Percentiles rank a stretch among this genome's conserved stretches.
phyloP scores from a whole-genome alignment of 2,113 vertebrate genomes.

The Gobiocypris rarus region DNA sequence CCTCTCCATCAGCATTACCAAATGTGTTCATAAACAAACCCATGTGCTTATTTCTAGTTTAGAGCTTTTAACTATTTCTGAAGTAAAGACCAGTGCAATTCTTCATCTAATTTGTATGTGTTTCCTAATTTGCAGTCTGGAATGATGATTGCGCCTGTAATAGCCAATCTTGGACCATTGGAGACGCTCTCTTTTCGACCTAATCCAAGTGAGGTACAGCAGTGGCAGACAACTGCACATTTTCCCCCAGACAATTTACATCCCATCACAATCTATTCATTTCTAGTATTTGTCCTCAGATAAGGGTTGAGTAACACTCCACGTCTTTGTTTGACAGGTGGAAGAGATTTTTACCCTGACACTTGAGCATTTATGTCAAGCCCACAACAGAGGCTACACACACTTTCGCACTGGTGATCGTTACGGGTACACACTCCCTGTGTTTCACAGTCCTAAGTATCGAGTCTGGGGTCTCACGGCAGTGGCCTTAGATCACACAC shows the following conservation, averaged over 20 bases:
- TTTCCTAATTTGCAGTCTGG: slow-evolving; percentile 71
- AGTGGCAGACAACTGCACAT: too few relatives aligned
- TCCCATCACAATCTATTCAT: not conserved
- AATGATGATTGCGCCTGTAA: slow-evolving; percentile 81
- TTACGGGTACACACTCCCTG: slow-evolving; percentile 84
- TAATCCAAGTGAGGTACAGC: slow-evolving; percentile 83
- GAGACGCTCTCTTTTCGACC: slow-evolving; percentile 82
- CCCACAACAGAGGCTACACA: slow-evolving; percentile 86
- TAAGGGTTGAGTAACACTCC: not conserved
- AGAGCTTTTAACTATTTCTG: too few relatives aligned
- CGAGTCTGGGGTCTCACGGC: slow-evolving; percentile 92
- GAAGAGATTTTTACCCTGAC: slow-evolving; percentile 87
- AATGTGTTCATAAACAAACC: too few relatives aligned
- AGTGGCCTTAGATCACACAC: slow-evolving; percentile 78
- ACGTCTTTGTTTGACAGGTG: slow-evolving; percentile 73
- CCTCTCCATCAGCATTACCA: too few relatives aligned
- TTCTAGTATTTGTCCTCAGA: not conserved
- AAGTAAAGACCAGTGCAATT: not conserved
- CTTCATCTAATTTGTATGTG: not conserved
- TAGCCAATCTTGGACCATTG: slow-evolving; percentile 85
- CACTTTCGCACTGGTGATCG: slow-evolving; percentile 78
- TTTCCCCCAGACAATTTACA: too few relatives aligned
- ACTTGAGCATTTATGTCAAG: slow-evolving; percentile 80
- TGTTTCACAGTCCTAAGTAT: slow-evolving; percentile 85
- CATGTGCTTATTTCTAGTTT: too few relatives aligned